A percentile compares a stretch with the other conserved stretches of the same genome.
Evolutionary conservation across 2,888 invertebrate genomes (phyloP).

Genomic region (Mythimna pallens): DNA sequence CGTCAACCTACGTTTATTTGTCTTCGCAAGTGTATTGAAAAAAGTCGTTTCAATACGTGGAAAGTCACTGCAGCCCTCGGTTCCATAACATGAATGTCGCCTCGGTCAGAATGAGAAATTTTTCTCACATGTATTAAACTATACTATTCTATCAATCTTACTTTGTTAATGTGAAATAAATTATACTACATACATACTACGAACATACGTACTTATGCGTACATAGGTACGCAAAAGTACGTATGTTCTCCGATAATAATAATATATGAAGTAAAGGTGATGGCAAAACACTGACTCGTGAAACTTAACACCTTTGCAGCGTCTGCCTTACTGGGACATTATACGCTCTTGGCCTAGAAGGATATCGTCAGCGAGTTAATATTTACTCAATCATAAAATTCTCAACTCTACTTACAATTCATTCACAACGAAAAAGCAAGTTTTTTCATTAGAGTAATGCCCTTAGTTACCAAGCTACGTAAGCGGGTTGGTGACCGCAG

Average conservation of each 20-base stretch:
- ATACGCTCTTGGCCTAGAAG: neutral
- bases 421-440: neutral
- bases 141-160: too few species aligned
- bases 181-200: too few species aligned
- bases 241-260: neutral
- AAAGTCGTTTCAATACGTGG: too few species aligned
- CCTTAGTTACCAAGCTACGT: constrained; percentile 10
- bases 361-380: neutral
- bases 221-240: too few species aligned
- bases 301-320: neutral
- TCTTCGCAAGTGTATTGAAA: too few species aligned
- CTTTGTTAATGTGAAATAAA: too few species aligned
- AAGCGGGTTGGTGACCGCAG: constrained; percentile 48
- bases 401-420: neutral
- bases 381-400: neutral
- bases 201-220: too few species aligned
- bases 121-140: too few species aligned
- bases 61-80: too few species aligned
- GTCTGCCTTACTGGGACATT: neutral
- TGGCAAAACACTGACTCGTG: neutral
- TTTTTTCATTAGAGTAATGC: constrained; percentile 16
- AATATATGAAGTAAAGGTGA: neutral
- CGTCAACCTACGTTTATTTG: too few species aligned
- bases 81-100: too few species aligned
- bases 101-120: too few species aligned